Evolutionary conservation across 2,797 vertebrate species (phyloP).

Genomic region (Anolis apletophallus): DNA sequence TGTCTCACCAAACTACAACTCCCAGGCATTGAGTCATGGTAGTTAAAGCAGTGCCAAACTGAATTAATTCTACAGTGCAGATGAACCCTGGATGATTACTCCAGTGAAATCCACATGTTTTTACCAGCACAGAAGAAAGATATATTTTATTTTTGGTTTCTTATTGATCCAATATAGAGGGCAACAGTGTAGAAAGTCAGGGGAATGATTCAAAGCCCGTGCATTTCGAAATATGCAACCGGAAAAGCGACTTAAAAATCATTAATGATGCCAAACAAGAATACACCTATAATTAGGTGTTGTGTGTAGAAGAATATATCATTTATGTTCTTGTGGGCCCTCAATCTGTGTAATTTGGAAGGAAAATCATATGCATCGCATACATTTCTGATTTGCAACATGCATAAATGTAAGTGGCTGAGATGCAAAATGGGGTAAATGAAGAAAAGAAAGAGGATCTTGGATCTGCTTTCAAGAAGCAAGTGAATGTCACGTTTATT

Average conservation of each 20-base stretch:
- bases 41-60: too few relatives aligned
- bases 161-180: neutral
- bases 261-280: neutral
- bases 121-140: neutral
- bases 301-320: neutral
- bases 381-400: neutral
- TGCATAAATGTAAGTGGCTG: neutral
- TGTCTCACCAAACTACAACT: too few relatives aligned
- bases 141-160: neutral
- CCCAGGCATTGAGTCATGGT: too few relatives aligned
- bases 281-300: neutral
- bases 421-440: neutral
- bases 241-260: neutral
- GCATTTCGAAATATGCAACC: neutral
- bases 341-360: neutral
- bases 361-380: neutral
- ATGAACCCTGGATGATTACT: too few relatives aligned
- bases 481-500: neutral
- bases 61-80: too few relatives aligned
- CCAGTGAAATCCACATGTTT: neutral
- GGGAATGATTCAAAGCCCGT: neutral
- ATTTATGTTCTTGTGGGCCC: neutral
- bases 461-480: neutral
- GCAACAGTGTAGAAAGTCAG: neutral
- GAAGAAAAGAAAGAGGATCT: neutral